Conservation (phyloP, 1,140 invertebrate genomes). For the Drosophila persimilis region DNA sequence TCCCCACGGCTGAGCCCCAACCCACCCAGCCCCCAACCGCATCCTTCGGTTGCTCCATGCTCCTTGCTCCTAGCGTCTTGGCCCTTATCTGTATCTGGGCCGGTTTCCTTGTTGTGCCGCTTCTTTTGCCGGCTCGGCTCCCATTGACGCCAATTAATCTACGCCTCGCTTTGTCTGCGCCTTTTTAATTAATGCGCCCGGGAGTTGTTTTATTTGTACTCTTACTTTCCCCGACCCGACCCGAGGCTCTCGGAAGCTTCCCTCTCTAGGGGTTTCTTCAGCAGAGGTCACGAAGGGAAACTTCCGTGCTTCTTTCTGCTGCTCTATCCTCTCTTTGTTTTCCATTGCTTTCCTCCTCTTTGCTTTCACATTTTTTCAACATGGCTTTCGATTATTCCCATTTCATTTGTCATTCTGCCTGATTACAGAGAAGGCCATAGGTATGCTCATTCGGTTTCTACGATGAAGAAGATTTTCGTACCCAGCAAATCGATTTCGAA, state of each 20-base stretch:
- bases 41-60: constrained; percentile 4
- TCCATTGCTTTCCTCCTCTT: not conserved
- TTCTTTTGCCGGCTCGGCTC: constrained; percentile 17
- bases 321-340: constrained; percentile 1
- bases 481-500: too few relatives aligned
- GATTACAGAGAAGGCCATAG: constrained; percentile 13
- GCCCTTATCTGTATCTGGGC: constrained; percentile 18
- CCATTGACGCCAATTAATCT: constrained; percentile 81
- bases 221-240: not conserved
- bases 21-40: not conserved
- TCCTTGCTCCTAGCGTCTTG: constrained; percentile 37
- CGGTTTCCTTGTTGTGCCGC: constrained; percentile 7
- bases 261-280: not conserved
- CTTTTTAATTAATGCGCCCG: constrained; percentile 79
- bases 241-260: not conserved
- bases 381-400: constrained; percentile 30
- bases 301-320: constrained; percentile 15
- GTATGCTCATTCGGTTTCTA: constrained; percentile 12
- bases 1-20: constrained; percentile 14
- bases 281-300: constrained; percentile 4
- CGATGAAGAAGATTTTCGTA: not conserved
- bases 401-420: constrained; percentile 20
- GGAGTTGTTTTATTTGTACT: constrained; percentile 55
- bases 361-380: constrained; percentile 11
- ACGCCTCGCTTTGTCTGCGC: constrained; percentile 74